Conservation (phyloP, 64 coral and sea anemone genomes). For the Montipora efflorescens region DNA sequence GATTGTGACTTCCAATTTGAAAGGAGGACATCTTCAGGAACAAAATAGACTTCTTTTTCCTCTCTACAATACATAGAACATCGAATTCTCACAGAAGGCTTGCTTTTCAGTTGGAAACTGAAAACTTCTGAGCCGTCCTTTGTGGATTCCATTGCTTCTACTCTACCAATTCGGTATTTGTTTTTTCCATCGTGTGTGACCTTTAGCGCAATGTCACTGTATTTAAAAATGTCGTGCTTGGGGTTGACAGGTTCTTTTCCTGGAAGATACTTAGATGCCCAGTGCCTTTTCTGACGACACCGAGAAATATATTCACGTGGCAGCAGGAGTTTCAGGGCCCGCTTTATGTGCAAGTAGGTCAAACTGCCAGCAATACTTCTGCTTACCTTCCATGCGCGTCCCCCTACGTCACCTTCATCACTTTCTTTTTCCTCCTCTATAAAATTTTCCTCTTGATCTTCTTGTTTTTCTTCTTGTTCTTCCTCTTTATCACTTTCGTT, state of each 20-base stretch:
- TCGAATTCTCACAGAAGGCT: background rate
- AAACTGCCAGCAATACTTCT: background rate
- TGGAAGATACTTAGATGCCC: constrained; percentile 71
- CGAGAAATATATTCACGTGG: constrained; percentile 59
- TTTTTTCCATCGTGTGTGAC: background rate
- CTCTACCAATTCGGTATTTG: constrained; percentile 11
- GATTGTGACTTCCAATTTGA: background rate
- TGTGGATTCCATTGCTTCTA: constrained; percentile 11
- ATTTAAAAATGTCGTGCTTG: constrained; percentile 69
- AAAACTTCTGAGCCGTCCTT: constrained; percentile 5
- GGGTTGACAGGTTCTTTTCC: constrained; percentile 57
- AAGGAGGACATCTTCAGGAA: constrained; percentile 2
- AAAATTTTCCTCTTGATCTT: background rate
- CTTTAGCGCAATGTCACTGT: constrained; percentile 48
- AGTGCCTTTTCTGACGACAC: constrained; percentile 59
- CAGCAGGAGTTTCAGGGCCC: constrained; percentile 62
- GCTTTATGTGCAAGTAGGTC: constrained; percentile 41
- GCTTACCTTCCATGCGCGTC: constrained; percentile 36
- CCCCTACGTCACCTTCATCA: background rate
- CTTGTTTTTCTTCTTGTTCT: background rate
- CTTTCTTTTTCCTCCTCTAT: too few relatives aligned
- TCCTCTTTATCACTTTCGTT: too few relatives aligned
- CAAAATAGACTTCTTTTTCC: background rate
- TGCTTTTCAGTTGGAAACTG: constrained; percentile 23
- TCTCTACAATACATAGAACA: constrained; percentile 11